Percentiles rank a stretch among this genome's conserved stretches.
Evolutionary conservation across 2,888 invertebrate species (phyloP).

Genomic region (Epicampocera succincta): DNA sequence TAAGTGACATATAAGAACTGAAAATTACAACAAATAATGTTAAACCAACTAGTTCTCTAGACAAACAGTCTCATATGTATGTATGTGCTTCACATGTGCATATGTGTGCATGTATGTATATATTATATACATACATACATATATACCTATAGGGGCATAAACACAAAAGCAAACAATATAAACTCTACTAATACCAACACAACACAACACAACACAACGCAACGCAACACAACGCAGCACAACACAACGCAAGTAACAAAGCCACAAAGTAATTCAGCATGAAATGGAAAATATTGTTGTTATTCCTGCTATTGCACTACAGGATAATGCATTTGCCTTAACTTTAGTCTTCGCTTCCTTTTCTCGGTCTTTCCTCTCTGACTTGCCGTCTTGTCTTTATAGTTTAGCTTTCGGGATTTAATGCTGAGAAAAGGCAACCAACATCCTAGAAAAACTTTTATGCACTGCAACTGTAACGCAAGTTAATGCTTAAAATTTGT

Average conservation of each 20-base stretch:
- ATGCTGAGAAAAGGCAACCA: constrained; percentile 40
- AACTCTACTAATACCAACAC: constrained; percentile 44
- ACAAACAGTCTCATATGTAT: constrained; percentile 11
- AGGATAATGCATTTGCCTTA: constrained; percentile 58
- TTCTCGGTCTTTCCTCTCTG: neutral
- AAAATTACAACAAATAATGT: constrained; percentile 51
- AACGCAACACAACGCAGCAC: constrained; percentile 37
- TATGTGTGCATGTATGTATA: neutral
- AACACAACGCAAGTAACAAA: constrained; percentile 59
- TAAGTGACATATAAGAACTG: constrained; percentile 63
- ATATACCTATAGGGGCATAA: constrained; percentile 34
- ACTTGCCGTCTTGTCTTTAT: neutral
- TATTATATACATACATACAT: no score
- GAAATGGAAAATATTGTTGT: constrained; percentile 76
- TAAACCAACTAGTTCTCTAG: constrained; percentile 40
- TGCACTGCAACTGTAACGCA: constrained; percentile 54
- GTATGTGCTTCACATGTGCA: constrained; percentile 3
- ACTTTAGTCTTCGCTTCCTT: constrained; percentile 32
- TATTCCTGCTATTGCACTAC: constrained; percentile 22
- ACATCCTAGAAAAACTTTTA: constrained; percentile 49
- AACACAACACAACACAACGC: constrained; percentile 25
- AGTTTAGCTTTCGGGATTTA: constrained; percentile 54
- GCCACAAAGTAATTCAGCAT: constrained; percentile 78
- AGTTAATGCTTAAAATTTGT: constrained; percentile 54
- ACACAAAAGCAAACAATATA: constrained; percentile 71